Evolutionary conservation across 2,888 invertebrate genomes (phyloP).

Genomic region (Cacoxenus indagator): DNA sequence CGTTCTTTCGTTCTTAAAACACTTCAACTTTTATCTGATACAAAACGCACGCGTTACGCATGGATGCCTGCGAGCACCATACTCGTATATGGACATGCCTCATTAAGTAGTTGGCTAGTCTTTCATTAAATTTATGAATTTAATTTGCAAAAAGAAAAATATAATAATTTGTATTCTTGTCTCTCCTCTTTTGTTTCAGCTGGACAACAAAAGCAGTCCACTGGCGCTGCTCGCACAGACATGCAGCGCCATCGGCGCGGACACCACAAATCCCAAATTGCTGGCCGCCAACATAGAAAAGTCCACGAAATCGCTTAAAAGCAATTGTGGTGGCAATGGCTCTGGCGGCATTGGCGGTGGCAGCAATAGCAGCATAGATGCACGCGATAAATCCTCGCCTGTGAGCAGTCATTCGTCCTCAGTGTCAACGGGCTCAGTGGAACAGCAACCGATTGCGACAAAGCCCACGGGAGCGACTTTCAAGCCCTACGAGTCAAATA

Average conservation of each 20-base stretch:
- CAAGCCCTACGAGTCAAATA: constrained; percentile 85
- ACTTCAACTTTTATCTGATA: constrained; percentile 36
- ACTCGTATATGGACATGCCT: background rate
- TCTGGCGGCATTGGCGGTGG: constrained; percentile 31
- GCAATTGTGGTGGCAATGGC: constrained; percentile 48
- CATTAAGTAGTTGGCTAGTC: background rate
- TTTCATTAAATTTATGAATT: no score
- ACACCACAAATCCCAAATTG: constrained; percentile 84
- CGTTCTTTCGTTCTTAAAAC: constrained; percentile 16
- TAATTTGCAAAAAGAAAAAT: background rate
- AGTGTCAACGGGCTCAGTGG: constrained; percentile 71
- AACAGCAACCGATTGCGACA: constrained; percentile 52
- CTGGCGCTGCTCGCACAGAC: constrained; percentile 95
- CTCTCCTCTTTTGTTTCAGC: constrained; percentile 79
- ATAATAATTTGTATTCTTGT: background rate
- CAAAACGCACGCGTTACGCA: constrained; percentile 37
- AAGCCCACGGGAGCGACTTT: constrained; percentile 73
- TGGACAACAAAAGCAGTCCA: constrained; percentile 98
- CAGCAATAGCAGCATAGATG: constrained; percentile 51
- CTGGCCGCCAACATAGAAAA: constrained; percentile 83
- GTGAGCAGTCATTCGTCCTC: constrained; percentile 69
- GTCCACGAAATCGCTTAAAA: constrained; percentile 74
- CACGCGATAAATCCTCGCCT: constrained; percentile 76
- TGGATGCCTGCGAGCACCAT: constrained; percentile 27
- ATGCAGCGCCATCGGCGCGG: constrained; percentile 96